Conservation (phyloP, 2,113 vertebrate species). For the Pyrgilauda ruficollis region DNA sequence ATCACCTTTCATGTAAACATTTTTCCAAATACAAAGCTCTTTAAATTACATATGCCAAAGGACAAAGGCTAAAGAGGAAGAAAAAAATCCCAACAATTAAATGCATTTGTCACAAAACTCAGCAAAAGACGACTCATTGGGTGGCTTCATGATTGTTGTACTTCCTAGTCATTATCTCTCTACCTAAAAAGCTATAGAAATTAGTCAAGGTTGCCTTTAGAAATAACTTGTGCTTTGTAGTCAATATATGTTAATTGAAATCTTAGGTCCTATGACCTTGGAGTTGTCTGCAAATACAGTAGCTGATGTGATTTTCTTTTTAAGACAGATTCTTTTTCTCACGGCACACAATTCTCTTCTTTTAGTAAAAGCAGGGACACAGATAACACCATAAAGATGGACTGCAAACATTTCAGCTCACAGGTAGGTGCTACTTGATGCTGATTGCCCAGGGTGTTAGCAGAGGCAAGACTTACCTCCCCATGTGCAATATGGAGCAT, state of each 20-base stretch:
- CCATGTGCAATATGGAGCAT: accelerated
- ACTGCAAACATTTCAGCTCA: neutral
- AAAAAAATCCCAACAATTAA: neutral
- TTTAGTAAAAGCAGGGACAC: neutral
- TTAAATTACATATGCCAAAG: neutral
- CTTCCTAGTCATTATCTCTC: neutral
- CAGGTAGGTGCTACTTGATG: neutral
- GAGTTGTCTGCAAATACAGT: neutral
- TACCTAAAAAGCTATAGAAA: neutral
- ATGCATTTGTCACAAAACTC: neutral
- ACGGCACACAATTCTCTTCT: neutral
- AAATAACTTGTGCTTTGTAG: neutral
- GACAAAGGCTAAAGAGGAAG: neutral
- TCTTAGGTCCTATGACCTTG: neutral
- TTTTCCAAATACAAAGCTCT: neutral
- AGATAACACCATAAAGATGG: neutral
- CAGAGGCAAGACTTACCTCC: accelerated
- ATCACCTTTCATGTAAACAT: neutral
- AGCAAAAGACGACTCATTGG: neutral
- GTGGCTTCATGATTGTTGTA: neutral
- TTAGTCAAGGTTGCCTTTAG: neutral
- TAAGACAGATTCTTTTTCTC: neutral
- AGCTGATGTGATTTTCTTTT: neutral
- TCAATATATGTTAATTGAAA: neutral
- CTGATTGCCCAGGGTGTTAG: neutral